These are phyloP conservation scores for Vulpes ferrilata DNA, from an alignment of 2,113 vertebrate genomes.

Conservation along the genomic window DNA sequence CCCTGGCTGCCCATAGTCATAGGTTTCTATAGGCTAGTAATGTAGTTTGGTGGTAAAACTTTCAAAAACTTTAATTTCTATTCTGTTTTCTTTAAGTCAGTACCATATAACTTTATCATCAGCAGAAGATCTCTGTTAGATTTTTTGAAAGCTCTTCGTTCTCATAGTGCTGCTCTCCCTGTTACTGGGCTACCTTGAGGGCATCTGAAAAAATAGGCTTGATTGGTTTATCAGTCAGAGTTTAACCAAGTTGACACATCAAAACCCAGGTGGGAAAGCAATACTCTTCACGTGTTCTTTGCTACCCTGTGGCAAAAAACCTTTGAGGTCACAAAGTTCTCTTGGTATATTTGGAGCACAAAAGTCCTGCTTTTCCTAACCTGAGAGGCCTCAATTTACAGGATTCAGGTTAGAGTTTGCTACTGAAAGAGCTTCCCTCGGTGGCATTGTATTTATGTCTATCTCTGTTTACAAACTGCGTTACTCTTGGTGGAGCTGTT, in stretches of 20 bases:
- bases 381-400: neutral
- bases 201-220: conserved; percentile 19
- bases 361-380: neutral
- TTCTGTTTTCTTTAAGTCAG: neutral
- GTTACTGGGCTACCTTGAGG: neutral
- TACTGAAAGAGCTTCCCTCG: neutral
- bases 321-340: neutral
- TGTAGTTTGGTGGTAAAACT: conserved; percentile 44
- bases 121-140: conserved; percentile 20
- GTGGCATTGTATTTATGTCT: neutral
- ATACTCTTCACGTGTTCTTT: neutral
- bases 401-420: neutral
- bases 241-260: conserved; percentile 6
- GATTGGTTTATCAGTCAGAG: neutral
- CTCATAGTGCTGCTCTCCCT: neutral
- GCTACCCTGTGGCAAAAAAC: neutral
- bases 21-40: neutral
- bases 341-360: neutral
- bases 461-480: neutral
- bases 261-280: conserved; percentile 13
- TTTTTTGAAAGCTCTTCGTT: too few relatives aligned
- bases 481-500: conserved; percentile 19
- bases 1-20: neutral
- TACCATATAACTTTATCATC: neutral
- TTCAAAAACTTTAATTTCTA: conserved; percentile 24